These are phyloP conservation scores for Myotis pilosus DNA, from an alignment of 2,797 vertebrate genomes.

Conservation along the genomic window DNA sequence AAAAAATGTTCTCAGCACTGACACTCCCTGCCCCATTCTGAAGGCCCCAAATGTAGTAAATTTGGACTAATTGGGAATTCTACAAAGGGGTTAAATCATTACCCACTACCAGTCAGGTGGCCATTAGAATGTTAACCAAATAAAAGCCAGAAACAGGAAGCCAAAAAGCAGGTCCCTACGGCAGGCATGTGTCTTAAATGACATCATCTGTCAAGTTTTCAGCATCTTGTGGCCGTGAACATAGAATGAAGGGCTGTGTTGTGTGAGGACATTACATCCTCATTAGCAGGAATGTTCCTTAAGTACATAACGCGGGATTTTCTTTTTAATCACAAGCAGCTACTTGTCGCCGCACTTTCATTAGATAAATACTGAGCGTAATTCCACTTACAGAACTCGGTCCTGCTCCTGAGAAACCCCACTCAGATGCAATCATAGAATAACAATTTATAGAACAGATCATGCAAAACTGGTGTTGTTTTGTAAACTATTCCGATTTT, in stretches of 20 bases:
- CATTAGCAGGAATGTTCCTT: conserved; percentile 82
- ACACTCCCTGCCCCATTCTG: neutral
- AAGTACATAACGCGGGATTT: conserved; percentile 80
- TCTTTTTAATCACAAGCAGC: conserved; percentile 83
- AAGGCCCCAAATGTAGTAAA: neutral
- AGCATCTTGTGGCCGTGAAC: conserved; percentile 84
- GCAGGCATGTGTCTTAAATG: conserved; percentile 88
- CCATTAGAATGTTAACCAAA: conserved; percentile 86
- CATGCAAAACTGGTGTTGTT: conserved; percentile 7
- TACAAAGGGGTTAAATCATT: conserved; percentile 83
- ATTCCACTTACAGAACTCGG: conserved; percentile 68
- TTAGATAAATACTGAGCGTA: conserved; percentile 77
- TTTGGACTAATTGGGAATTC: conserved; percentile 55
- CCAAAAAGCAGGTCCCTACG: conserved; percentile 85
- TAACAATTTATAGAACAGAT: conserved; percentile 23
- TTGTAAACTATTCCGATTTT: neutral
- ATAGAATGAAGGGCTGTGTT: conserved; percentile 82
- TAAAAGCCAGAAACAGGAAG: conserved; percentile 89
- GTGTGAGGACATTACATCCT: conserved; percentile 81
- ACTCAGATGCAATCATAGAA: conserved; percentile 47
- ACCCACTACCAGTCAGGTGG: conserved; percentile 82
- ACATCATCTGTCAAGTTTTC: conserved; percentile 87
- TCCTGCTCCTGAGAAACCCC: conserved; percentile 70
- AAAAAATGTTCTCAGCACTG: neutral
- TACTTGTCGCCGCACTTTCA: conserved; percentile 79